Evolutionary conservation across 2,797 vertebrate genomes (phyloP).

Genomic region (Hydrophis major): DNA sequence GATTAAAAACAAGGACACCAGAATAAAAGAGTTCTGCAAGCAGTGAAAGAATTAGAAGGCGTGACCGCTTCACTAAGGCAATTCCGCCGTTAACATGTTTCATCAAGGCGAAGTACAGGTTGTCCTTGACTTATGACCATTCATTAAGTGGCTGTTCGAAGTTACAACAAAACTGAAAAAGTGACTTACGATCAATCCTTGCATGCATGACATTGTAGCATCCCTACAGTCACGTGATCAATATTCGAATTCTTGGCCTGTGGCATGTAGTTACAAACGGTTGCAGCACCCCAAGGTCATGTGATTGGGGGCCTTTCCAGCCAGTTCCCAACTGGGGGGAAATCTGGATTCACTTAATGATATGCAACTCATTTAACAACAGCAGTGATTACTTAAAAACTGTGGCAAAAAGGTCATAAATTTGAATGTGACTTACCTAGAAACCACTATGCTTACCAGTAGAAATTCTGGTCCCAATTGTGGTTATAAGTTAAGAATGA

Average conservation of each 20-base stretch:
- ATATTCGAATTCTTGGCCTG: not conserved
- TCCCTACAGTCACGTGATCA: not conserved
- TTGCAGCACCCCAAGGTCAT: too few relatives aligned
- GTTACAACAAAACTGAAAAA: not conserved
- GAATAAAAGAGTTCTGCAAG: not conserved
- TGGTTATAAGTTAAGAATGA: not conserved
- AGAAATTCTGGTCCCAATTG: not conserved
- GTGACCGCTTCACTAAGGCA: not conserved
- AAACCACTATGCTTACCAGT: not conserved
- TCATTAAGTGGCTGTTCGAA: not conserved
- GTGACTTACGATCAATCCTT: not conserved
- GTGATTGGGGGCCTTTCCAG: too few relatives aligned
- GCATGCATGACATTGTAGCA: not conserved
- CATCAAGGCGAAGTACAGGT: not conserved
- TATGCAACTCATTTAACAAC: not conserved
- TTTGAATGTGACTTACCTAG: not conserved
- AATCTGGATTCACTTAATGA: not conserved
- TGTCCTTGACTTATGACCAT: not conserved
- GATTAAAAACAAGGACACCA: not conserved
- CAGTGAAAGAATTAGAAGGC: not conserved
- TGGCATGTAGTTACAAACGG: too few relatives aligned
- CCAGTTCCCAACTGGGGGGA: not conserved
- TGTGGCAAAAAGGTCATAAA: not conserved
- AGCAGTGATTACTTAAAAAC: not conserved
- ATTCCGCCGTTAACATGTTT: not conserved